Conservation (phyloP, 2,888 invertebrate genomes). For the Cephus nigrinus region DNA sequence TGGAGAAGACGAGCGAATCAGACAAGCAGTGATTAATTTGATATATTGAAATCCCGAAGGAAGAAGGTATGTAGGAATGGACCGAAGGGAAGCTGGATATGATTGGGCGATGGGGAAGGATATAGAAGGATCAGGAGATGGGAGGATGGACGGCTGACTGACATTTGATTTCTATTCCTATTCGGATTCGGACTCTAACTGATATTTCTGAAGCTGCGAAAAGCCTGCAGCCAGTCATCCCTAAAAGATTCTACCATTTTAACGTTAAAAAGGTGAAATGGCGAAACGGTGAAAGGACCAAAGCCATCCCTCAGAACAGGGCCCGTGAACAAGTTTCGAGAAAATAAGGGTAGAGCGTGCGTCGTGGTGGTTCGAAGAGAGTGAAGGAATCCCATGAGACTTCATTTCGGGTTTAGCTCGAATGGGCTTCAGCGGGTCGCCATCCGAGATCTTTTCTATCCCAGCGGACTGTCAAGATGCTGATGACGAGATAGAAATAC, state of each 20-base stretch:
- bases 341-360: conserved; percentile 1
- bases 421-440: neutral
- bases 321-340: neutral
- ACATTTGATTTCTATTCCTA: neutral
- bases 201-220: neutral
- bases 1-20: neutral
- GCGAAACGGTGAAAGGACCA: neutral
- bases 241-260: neutral
- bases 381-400: neutral
- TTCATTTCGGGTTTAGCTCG: conserved; percentile 1
- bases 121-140: neutral
- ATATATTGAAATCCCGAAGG: conserved; percentile 2
- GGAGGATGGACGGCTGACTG: neutral
- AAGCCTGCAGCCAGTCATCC: neutral
- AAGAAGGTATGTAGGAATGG: neutral
- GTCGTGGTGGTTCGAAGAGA: neutral
- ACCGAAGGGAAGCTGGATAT: neutral
- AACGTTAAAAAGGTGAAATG: neutral
- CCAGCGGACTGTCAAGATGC: conserved; percentile 5
- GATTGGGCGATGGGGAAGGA: neutral
- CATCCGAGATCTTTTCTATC: neutral
- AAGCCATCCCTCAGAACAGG: neutral
- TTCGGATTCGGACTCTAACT: neutral
- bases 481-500: conserved; percentile 7
- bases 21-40: neutral